Evolutionary conservation across 2,888 invertebrate genomes (phyloP), one percentile per base, ranked within the genome.

Genomic region (Criorhina ranunculi): DNA sequence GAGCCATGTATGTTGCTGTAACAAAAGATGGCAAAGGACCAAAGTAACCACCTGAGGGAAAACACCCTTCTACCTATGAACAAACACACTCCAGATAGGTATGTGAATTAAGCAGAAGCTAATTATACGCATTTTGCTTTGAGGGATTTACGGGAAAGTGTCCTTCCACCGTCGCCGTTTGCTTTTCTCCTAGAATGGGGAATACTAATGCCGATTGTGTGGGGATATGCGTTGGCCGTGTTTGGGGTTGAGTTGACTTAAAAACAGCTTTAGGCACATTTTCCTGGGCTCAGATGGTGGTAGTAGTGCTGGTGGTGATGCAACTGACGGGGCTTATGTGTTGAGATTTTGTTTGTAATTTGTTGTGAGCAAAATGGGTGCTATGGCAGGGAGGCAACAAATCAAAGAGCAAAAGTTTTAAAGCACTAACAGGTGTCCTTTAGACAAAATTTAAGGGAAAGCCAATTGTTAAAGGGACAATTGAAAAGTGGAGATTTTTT

Each of bases 41-140:
- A 72, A 53, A 62, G 42, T 46, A 49, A 55, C 46, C 46, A 75
- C 75, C 75, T 75, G 64, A 33, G 53, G 51, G 24, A 5, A 5
- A 24, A 57, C 24, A 49, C 29, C 17, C 40, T 35, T 29, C 1
- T 2, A 40, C 55, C n/a, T n/a, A n/a, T n/a, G n/a, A n/a, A 33
- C 51, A 44, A 24, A 37, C 17, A 15, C 15, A 44, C 64, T 53
- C 11, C 1, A 31, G 12, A 2, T 17, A 35, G 17, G 57, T 42
- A 51, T 60, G 60, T 59, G 67, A 77, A 69, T 60, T 69, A 76
- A 59, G 67, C 76, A 77, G 60, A 77, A 59, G 76, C 76, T 77
- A 77, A 77, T 77, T 77, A 59, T 67, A 77, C 67, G 67, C 76
- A 77, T 60, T 77, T 59, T 35, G 67, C 76, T 69, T 67, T 59